Percentiles rank a stretch among this genome's conserved stretches.
Evolutionary conservation across 2,113 vertebrate genomes (phyloP).

Genomic region (Epinephelus moara): DNA sequence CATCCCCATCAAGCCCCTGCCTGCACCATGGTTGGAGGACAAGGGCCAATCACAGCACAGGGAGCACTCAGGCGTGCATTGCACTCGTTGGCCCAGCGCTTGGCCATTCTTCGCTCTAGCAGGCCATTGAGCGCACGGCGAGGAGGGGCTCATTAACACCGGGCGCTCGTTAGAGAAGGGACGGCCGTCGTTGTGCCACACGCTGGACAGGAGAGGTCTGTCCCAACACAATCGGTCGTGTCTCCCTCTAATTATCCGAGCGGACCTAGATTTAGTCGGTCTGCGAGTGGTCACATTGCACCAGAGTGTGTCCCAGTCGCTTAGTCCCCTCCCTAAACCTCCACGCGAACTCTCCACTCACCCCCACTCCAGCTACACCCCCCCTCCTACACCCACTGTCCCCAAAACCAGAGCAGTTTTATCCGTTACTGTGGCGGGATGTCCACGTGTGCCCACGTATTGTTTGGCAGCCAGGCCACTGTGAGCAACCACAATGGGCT

Average conservation of each 20-base stretch:
- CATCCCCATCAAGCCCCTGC: slow-evolving; percentile 90
- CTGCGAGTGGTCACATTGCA: slow-evolving; percentile 88
- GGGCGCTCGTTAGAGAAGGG: slow-evolving; percentile 79
- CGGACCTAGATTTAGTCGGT: slow-evolving; percentile 72
- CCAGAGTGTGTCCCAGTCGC: slow-evolving; percentile 80
- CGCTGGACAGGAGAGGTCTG: slow-evolving; percentile 90
- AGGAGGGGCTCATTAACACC: slow-evolving; percentile 79
- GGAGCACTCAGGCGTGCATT: slow-evolving; percentile 87
- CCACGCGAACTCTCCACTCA: slow-evolving; percentile 29
- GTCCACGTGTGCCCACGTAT: slow-evolving; percentile 91
- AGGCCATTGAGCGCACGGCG: slow-evolving; percentile 85
- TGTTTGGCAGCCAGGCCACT: slow-evolving; percentile 90
- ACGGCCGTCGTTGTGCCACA: slow-evolving; percentile 91
- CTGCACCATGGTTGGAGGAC: slow-evolving; percentile 82
- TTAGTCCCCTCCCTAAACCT: slow-evolving; percentile 43
- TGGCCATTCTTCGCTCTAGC: slow-evolving; percentile 91
- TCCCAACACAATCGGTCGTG: slow-evolving; percentile 88
- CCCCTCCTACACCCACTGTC: slow-evolving; percentile 26
- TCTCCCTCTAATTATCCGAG: slow-evolving; percentile 92
- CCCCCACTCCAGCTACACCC: neutral
- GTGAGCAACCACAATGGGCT: slow-evolving; percentile 99
- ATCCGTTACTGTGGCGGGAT: slow-evolving; percentile 95
- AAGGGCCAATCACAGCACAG: slow-evolving; percentile 83
- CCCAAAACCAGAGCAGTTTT: slow-evolving; percentile 87
- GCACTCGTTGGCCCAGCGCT: slow-evolving; percentile 86